Conservation (phyloP, 2,797 vertebrate species). For the Myotis myotis region DNA sequence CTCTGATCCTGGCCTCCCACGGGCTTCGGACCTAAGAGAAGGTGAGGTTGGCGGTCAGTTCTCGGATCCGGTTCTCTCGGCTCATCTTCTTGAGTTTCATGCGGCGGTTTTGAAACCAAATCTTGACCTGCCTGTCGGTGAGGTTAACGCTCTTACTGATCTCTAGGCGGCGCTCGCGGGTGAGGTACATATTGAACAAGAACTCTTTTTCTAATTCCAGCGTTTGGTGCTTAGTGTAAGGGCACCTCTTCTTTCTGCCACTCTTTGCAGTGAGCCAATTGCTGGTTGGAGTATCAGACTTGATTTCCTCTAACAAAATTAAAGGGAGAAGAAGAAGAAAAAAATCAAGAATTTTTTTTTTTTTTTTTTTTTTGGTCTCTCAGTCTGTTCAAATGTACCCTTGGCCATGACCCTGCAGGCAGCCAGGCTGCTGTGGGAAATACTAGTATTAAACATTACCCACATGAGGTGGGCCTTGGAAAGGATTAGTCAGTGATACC, state of each 20-base stretch:
- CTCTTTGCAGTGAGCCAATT: conserved; percentile 99
- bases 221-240: conserved; percentile 99
- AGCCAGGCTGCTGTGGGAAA: conserved; percentile 80
- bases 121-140: conserved; percentile 99
- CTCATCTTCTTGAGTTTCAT: conserved; percentile 99
- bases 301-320: conserved; percentile 93
- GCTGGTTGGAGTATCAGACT: conserved; percentile 93
- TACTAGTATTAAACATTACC: conserved; percentile 75
- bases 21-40: conserved; percentile 93
- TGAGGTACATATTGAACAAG: conserved; percentile 99
- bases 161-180: conserved; percentile 99
- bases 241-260: conserved; percentile 98
- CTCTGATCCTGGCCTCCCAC: conserved; percentile 80
- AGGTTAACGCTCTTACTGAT: conserved; percentile 99
- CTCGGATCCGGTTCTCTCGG: conserved; percentile 98
- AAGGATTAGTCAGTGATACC: conserved; percentile 56
- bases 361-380: conserved; percentile 79
- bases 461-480: conserved; percentile 60
- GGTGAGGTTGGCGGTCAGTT: conserved; percentile 99
- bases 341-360: conserved; percentile 79
- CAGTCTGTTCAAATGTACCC: conserved; percentile 83
- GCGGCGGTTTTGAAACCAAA: conserved; percentile 99
- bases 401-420: conserved; percentile 87
- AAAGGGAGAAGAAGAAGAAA: conserved; percentile 83
- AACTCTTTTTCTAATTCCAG: conserved; percentile 99